Percentiles rank a stretch among this genome's conserved stretches.
Conservation (phyloP, 2,888 invertebrate genomes). For the Pardosa pseudoannulata region DNA sequence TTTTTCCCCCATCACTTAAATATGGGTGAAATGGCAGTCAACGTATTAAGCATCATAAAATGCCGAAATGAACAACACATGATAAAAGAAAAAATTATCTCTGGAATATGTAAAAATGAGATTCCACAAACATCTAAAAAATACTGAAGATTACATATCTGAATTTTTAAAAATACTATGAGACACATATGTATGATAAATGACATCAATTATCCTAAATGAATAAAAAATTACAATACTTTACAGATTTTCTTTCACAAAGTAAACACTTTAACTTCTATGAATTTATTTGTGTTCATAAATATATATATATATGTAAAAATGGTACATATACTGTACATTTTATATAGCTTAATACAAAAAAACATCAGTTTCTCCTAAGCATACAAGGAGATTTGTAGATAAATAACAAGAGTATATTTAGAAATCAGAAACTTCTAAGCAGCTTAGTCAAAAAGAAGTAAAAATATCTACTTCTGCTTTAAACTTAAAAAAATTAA, state of each 20-base stretch:
- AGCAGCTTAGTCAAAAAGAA: neutral
- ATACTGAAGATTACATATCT: too few relatives aligned
- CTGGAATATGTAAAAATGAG: too few relatives aligned
- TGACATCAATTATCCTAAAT: neutral
- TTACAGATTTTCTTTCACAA: neutral
- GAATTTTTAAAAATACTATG: too few relatives aligned
- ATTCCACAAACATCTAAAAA: too few relatives aligned
- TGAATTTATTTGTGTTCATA: neutral
- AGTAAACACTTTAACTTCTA: neutral
- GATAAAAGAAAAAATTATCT: too few relatives aligned
- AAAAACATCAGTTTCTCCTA: neutral
- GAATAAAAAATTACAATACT: neutral
- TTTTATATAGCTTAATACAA: neutral
- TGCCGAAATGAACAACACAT: too few relatives aligned
- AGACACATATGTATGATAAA: neutral
- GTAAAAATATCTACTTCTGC: neutral
- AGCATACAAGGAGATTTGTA: neutral
- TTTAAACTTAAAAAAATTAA: neutral
- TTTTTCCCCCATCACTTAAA: too few relatives aligned
- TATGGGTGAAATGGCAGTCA: too few relatives aligned
- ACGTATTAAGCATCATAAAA: too few relatives aligned
- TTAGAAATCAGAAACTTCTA: neutral
- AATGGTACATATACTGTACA: conserved; percentile 1
- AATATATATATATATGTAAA: neutral
- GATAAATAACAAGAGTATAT: neutral